A percentile compares a stretch with the other conserved stretches of the same genome.
Conservation (phyloP, 2,888 invertebrate species). For the Noctua janthina region DNA sequence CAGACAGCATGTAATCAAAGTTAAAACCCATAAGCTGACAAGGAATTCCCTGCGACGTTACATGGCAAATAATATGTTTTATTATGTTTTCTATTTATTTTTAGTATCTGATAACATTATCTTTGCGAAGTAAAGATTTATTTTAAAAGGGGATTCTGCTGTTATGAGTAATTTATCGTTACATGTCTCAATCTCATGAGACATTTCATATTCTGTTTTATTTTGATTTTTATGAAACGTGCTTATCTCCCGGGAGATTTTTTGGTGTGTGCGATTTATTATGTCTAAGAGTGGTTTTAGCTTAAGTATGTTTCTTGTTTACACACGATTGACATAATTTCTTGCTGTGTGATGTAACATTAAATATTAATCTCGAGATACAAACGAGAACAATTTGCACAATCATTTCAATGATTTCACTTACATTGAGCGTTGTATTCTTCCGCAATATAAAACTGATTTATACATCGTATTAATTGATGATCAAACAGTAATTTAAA, state of each 20-base stretch:
- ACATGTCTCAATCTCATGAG: constrained; percentile 27
- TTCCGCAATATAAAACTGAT: neutral
- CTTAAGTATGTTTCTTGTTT: neutral
- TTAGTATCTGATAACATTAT: constrained; percentile 21
- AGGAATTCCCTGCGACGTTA: constrained; percentile 34
- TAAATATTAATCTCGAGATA: neutral
- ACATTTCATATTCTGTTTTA: constrained; percentile 11
- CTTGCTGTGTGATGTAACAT: neutral
- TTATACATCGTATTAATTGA: neutral
- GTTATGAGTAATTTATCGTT: constrained; percentile 18
- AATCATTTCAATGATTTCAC: neutral
- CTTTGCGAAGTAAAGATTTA: constrained; percentile 14
- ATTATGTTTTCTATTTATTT: constrained; percentile 25
- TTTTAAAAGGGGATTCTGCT: constrained; percentile 22
- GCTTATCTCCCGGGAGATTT: neutral
- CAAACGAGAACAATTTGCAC: neutral
- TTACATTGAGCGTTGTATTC: neutral
- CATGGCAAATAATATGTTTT: constrained; percentile 35
- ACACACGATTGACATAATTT: constrained; percentile 4
- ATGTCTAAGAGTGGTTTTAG: neutral
- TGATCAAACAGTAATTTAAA: neutral
- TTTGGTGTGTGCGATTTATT: neutral
- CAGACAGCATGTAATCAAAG: constrained; percentile 44
- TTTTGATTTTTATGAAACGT: constrained; percentile 21
- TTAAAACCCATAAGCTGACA: constrained; percentile 52